A percentile compares a stretch with the other conserved stretches of the same genome.
These are phyloP conservation scores for Trichacis sp. DNA, from an alignment of 2,888 invertebrate genomes.

Conservation along the genomic window DNA sequence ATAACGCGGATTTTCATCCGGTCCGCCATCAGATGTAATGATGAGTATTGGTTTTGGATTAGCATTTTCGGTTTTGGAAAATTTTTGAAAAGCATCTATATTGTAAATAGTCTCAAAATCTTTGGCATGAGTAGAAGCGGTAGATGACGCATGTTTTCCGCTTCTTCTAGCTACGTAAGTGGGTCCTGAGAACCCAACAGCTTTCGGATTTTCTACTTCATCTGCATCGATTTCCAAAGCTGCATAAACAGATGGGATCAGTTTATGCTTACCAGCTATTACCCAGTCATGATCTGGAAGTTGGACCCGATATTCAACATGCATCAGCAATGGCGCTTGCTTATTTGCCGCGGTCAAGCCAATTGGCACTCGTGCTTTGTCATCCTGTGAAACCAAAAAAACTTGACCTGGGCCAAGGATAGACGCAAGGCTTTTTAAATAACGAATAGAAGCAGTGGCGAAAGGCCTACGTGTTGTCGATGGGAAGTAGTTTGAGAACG, in stretches of 20 bases:
- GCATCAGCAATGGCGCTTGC: slow-evolving; percentile 59
- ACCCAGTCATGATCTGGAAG: slow-evolving; percentile 31
- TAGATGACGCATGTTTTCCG: slow-evolving; percentile 52
- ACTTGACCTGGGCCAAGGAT: slow-evolving; percentile 47
- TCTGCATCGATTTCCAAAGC: slow-evolving; percentile 46
- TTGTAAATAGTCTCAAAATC: slow-evolving; percentile 25
- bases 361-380: slow-evolving; percentile 60
- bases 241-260: slow-evolving; percentile 60
- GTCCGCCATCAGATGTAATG: slow-evolving; percentile 48
- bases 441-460: slow-evolving; percentile 45
- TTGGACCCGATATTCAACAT: slow-evolving; percentile 49
- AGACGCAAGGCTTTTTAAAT: slow-evolving; percentile 45
- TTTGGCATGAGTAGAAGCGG: slow-evolving; percentile 49
- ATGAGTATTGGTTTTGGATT: slow-evolving; percentile 51
- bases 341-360: slow-evolving; percentile 63
- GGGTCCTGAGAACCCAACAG: slow-evolving; percentile 63
- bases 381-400: slow-evolving; percentile 55
- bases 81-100: slow-evolving; percentile 39
- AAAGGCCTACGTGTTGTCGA: slow-evolving; percentile 49
- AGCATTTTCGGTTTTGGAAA: slow-evolving; percentile 18
- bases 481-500: slow-evolving; percentile 33
- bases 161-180: slow-evolving; percentile 60
- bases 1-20: slow-evolving; percentile 27
- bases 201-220: slow-evolving; percentile 49
- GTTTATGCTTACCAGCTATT: slow-evolving; percentile 55